These are phyloP conservation scores for Pseudorhiza aurosa DNA, from an alignment of 30 jellyfish, hydroid and myxozoan genomes.

Conservation along the genomic window DNA sequence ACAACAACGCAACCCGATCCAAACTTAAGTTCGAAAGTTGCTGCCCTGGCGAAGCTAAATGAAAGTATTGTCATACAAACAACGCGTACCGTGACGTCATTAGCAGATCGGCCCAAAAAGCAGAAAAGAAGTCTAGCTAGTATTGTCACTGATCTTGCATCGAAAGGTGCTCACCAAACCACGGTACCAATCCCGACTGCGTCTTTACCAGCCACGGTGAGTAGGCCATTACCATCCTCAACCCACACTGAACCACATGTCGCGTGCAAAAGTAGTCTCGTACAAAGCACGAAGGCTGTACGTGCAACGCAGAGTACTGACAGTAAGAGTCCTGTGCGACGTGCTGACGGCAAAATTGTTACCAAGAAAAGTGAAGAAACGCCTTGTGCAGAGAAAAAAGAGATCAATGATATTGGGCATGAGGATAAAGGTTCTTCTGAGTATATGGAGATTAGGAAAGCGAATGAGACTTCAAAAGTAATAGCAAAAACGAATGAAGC, in stretches of 20 bases:
- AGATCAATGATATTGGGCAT: not conserved
- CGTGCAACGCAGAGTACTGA: not conserved
- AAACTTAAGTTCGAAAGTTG: constrained; percentile 22
- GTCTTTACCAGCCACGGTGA: not conserved
- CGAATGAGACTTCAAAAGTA: not conserved
- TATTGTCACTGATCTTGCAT: constrained; percentile 54
- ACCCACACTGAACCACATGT: not conserved
- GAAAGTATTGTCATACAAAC: constrained; percentile 62
- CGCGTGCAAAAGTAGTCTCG: not conserved
- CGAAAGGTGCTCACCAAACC: constrained; percentile 52
- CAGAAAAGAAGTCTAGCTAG: constrained; percentile 69
- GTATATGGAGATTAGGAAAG: no score
- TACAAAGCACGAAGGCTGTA: not conserved
- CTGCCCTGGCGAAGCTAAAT: constrained; percentile 53
- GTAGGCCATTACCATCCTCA: not conserved
- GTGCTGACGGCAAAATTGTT: no score
- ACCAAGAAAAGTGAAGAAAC: no score
- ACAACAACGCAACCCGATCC: not conserved
- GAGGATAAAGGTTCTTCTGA: no score
- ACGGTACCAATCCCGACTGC: not conserved
- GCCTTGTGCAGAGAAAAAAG: no score
- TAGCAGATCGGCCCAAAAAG: constrained; percentile 56
- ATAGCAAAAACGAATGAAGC: not conserved
- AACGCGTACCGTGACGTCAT: constrained; percentile 48
- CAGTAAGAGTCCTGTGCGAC: not conserved